A percentile compares a stretch with the other conserved stretches of the same genome.
phyloP scores from a whole-genome alignment of 2,888 invertebrate genomes.

The Eupeodes luniger region DNA sequence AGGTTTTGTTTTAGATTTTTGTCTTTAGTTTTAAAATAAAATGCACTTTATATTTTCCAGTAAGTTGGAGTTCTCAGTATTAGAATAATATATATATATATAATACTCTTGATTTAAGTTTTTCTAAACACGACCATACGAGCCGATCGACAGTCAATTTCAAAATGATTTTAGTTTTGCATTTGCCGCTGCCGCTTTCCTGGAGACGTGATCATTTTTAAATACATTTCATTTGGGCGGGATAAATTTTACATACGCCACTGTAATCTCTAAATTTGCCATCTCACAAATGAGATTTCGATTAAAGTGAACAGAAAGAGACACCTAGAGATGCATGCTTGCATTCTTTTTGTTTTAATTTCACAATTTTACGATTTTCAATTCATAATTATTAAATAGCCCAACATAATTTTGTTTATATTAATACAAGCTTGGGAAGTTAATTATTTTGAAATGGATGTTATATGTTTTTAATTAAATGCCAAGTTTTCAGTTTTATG shows the following conservation, averaged over 20 bases:
- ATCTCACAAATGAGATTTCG: background rate
- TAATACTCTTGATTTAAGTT: background rate
- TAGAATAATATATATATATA: constrained; percentile 8
- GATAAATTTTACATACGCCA: constrained; percentile 43
- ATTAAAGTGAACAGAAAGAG: constrained; percentile 26
- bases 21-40: background rate
- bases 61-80: background rate
- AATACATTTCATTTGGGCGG: constrained; percentile 61
- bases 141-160: constrained; percentile 64
- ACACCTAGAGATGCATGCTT: background rate
- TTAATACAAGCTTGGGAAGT: background rate
- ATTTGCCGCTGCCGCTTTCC: constrained; percentile 12
- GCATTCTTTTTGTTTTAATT: constrained; percentile 7
- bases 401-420: background rate
- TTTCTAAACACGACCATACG: constrained; percentile 35
- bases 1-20: constrained; percentile 9
- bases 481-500: background rate
- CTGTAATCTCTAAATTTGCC: constrained; percentile 42
- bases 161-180: constrained; percentile 37
- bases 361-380: constrained; percentile 25
- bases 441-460: background rate
- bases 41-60: background rate
- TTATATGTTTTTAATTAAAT: background rate
- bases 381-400: background rate
- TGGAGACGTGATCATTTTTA: background rate